Conservation (phyloP, 1,140 invertebrate genomes). For the Philaenus spumarius region DNA sequence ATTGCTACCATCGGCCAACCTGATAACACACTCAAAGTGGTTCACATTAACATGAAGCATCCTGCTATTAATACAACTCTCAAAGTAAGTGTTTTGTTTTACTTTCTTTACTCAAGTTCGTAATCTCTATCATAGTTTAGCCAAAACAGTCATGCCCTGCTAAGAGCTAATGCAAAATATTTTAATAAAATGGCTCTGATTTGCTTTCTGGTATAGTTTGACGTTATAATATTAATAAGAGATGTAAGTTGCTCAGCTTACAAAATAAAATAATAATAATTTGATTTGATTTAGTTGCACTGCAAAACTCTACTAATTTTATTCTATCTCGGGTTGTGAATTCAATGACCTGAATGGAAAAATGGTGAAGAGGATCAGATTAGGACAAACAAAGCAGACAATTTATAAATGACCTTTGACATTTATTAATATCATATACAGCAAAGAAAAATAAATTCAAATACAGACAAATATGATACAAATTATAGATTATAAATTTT, state of each 20-base stretch:
- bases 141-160: background rate
- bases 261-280: background rate
- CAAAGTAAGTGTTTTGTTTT: conserved; percentile 28
- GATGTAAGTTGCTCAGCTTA: background rate
- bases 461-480: too few relatives aligned
- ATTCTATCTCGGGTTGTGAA: too few relatives aligned
- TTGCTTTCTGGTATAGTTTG: background rate
- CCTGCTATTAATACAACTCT: conserved; percentile 45
- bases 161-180: background rate
- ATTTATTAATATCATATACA: too few relatives aligned
- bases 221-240: background rate
- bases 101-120: background rate
- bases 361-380: too few relatives aligned
- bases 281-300: too few relatives aligned
- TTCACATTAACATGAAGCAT: conserved; percentile 48
- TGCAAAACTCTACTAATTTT: too few relatives aligned
- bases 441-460: too few relatives aligned
- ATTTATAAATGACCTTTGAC: too few relatives aligned
- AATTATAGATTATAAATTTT: too few relatives aligned
- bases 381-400: too few relatives aligned
- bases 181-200: background rate
- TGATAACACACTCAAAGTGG: conserved; percentile 51
- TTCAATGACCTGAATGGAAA: too few relatives aligned
- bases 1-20: conserved; percentile 53
- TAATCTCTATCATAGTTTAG: background rate